Base-by-base conservation (phyloP, 2,797 vertebrate genomes). In the Esox lucius region DNA sequence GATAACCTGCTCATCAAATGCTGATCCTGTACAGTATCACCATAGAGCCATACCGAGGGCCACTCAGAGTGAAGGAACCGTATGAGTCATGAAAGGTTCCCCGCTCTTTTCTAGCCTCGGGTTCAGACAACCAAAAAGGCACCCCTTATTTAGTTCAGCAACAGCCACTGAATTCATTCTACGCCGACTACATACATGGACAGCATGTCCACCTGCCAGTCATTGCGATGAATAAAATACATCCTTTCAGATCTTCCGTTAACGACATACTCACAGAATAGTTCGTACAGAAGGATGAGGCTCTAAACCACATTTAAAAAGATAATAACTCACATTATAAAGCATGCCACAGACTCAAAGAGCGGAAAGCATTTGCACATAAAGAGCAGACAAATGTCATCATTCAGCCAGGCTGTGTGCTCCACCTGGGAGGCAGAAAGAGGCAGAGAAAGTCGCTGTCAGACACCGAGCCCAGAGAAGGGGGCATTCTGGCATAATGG, bases 401-500 rank as follows among this genome's bases (percentile, higher is more conserved):
- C 86, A 91, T 91, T 91, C 90, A 91, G 86, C 88, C 89, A 90
- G 88, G 87, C 90, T 91, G 87, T 87, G 87, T 89, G 89, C 89
- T 89, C 89, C 89, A 89, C 90, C 90, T 89, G 87, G 89, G 90
- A 89, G 90, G 91, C 77, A 77, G 80, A 87, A 87, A 84, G 86
- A 85, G 81, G 81, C 86, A 83, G 81, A 6, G 24, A 68, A 53
- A 39, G 66, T 28, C 28, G 83, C 87, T 86, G 87, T 85, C 87
- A 87, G 86, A 86, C 80, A 82, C 89, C 91, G 88, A 88, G 87
- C 88, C 89, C 90, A 89, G 90, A 89, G 92, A 90, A 91, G 87
- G 89, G 80, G 91, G 88, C 88, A 90, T 93, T 92, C 91, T 89
- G 88, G 85, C 76, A 91, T 92, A 91, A 93, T 91, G 89, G 91